Evolutionary conservation across 2,888 invertebrate species (phyloP), one percentile per base, ranked within the genome.

Genomic region (Dascillus cervinus): DNA sequence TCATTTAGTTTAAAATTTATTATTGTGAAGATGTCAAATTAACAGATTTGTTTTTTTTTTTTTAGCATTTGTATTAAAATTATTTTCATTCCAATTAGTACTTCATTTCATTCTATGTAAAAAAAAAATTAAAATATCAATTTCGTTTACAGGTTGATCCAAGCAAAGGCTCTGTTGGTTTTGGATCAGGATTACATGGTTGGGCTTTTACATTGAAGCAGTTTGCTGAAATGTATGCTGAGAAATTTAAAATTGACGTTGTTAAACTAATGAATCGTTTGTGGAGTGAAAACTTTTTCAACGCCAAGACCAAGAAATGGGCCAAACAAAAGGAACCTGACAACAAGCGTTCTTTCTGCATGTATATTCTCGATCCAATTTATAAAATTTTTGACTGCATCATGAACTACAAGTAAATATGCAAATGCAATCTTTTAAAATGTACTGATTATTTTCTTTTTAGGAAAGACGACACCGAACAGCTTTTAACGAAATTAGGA

Each of bases 121-220:
- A n/a, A n/a, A n/a, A n/a, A n/a, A n/a, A n/a, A n/a, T n/a, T n/a
- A n/a, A n/a, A n/a, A n/a, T n/a, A n/a, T n/a, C n/a, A n/a, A n/a
- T n/a, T n/a, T n/a, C n/a, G n/a, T n/a, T n/a, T n/a, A n/a, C 34
- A 79, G 79, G 80, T 88, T 51, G 95, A 96, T 68, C 97, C 98
- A 50, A 88, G 91, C 69, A 90, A 88, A 71, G 98, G 98, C 52
- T 97, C 95, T 41, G 98, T 99, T 42, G 98, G 98, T 60, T 99
- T 99, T 66, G 98, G 98, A 41, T 96, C 97, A 13, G 98, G 98
- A 56, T 87, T 99, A 43, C 98, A 99, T 67, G 97, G 98, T 45
- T 99, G 98, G 98, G 98, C 97, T 28, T 99, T 98, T 70, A 98
- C 98, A 43, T 78, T 99, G 48, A 99, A 98, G 73, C 97, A 99